These are phyloP conservation scores for Tyria jacobaeae DNA, from an alignment of 2,888 invertebrate species.

Conservation along the genomic window DNA sequence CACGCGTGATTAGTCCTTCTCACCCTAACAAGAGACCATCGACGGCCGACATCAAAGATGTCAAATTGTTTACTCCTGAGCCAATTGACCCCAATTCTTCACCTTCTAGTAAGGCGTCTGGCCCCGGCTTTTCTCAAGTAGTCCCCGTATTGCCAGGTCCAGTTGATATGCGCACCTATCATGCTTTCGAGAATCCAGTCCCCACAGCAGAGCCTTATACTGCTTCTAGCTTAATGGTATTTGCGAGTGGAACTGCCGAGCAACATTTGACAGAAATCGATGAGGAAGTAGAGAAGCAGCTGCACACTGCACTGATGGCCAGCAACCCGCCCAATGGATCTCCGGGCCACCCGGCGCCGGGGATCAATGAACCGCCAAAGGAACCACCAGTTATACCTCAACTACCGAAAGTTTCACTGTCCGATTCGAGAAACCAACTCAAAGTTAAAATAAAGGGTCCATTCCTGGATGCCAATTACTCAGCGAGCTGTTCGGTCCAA, in stretches of 20 bases:
- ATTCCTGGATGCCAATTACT: slow-evolving; percentile 91
- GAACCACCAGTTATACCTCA: slow-evolving; percentile 61
- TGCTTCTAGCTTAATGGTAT: slow-evolving; percentile 88
- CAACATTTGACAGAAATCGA: slow-evolving; percentile 91
- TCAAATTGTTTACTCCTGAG: slow-evolving; percentile 81
- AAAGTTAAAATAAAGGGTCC: slow-evolving; percentile 97
- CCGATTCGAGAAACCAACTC: slow-evolving; percentile 94
- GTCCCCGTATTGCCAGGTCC: slow-evolving; percentile 93
- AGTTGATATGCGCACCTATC: slow-evolving; percentile 96
- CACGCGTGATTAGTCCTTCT: slow-evolving; percentile 85
- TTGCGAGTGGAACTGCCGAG: slow-evolving; percentile 90
- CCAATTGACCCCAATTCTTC: slow-evolving; percentile 55
- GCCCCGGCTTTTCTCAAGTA: slow-evolving; percentile 83
- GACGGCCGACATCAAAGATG: slow-evolving; percentile 76
- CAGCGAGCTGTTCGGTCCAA: slow-evolving; percentile 87
- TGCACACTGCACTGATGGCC: slow-evolving; percentile 89
- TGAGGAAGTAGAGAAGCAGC: slow-evolving; percentile 92
- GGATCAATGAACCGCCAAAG: slow-evolving; percentile 58
- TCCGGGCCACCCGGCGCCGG: slow-evolving; percentile 52
- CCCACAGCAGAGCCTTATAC: slow-evolving; percentile 88
- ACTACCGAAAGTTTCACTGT: slow-evolving; percentile 90
- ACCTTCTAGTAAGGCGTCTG: slow-evolving; percentile 52
- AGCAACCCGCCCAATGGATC: slow-evolving; percentile 77
- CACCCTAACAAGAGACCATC: slow-evolving; percentile 67
- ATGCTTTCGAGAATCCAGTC: slow-evolving; percentile 86